A percentile compares a stretch with the other conserved stretches of the same genome.
phyloP scores from a whole-genome alignment of 2,888 invertebrate species.

The Rhingia campestris region DNA sequence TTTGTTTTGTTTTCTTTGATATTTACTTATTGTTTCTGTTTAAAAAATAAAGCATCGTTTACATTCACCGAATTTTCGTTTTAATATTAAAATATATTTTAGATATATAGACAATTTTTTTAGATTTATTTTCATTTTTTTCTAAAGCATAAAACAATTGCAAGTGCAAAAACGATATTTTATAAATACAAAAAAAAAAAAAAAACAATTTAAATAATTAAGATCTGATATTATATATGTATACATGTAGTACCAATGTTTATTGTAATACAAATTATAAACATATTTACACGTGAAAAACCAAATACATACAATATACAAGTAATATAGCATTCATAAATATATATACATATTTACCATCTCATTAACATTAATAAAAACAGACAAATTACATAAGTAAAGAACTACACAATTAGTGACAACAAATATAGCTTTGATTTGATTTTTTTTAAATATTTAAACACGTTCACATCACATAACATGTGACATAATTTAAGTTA shows the following conservation, averaged over 20 bases:
- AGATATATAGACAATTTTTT: background rate
- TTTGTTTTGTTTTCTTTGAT: conserved; percentile 24
- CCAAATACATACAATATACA: conserved; percentile 39
- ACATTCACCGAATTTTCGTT: conserved; percentile 14
- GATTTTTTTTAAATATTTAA: background rate
- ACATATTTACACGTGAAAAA: conserved; percentile 59
- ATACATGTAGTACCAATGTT: conserved; percentile 65
- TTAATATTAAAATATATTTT: background rate
- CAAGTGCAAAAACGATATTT: conserved; percentile 43
- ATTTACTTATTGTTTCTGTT: conserved; percentile 29
- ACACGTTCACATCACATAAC: conserved; percentile 4
- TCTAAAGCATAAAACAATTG: conserved; percentile 8
- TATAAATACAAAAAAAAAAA: conserved; percentile 14
- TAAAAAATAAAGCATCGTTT: conserved; percentile 31
- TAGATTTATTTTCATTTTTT: background rate
- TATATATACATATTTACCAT: conserved; percentile 49
- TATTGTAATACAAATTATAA: conserved; percentile 58
- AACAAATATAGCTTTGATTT: background rate
- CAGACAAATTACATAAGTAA: conserved; percentile 6
- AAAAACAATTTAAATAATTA: conserved; percentile 41
- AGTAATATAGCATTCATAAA: conserved; percentile 24
- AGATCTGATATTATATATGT: conserved; percentile 60
- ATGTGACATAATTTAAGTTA: conserved; percentile 14
- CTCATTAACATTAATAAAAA: conserved; percentile 24
- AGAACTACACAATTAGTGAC: background rate